Conservation (phyloP, 2,113 vertebrate genomes). For the Engraulis encrasicolus region DNA sequence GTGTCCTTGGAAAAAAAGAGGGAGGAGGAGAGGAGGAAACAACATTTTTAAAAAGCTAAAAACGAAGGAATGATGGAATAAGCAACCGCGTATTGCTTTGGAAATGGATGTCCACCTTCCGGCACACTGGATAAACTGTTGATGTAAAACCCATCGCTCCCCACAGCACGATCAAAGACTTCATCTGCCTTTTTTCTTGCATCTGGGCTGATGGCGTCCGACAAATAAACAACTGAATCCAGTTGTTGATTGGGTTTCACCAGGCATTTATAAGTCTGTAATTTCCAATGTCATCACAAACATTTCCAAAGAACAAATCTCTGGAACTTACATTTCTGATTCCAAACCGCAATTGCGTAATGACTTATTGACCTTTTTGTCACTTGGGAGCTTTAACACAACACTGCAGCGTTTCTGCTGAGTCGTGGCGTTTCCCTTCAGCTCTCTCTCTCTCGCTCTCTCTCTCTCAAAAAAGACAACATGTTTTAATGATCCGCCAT, state of each 20-base stretch:
- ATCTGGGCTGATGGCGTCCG: not conserved
- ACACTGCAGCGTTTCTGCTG: constrained; percentile 24
- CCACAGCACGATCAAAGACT: constrained; percentile 2
- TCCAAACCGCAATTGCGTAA: not conserved
- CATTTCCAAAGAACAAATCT: constrained; percentile 10
- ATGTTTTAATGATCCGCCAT: constrained; percentile 29
- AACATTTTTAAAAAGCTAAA: constrained; percentile 17
- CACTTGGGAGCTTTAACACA: constrained; percentile 17
- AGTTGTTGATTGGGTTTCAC: constrained; percentile 10
- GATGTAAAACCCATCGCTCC: not conserved
- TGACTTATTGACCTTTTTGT: constrained; percentile 1
- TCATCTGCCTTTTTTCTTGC: not conserved
- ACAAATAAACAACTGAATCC: not conserved
- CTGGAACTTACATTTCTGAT: not conserved
- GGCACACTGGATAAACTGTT: not conserved
- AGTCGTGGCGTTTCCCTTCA: constrained; percentile 33
- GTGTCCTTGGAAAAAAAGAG: constrained; percentile 1
- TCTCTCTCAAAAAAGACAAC: too few relatives aligned
- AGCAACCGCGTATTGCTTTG: not conserved
- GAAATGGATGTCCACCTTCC: not conserved
- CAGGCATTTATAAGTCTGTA: not conserved
- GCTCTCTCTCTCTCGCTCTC: too few relatives aligned
- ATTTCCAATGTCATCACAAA: constrained; percentile 2
- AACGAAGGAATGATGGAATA: not conserved
- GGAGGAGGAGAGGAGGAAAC: too few relatives aligned